These are phyloP conservation scores for Araneus ventricosus DNA, from an alignment of 1,140 invertebrate genomes.

Conservation along the genomic window DNA sequence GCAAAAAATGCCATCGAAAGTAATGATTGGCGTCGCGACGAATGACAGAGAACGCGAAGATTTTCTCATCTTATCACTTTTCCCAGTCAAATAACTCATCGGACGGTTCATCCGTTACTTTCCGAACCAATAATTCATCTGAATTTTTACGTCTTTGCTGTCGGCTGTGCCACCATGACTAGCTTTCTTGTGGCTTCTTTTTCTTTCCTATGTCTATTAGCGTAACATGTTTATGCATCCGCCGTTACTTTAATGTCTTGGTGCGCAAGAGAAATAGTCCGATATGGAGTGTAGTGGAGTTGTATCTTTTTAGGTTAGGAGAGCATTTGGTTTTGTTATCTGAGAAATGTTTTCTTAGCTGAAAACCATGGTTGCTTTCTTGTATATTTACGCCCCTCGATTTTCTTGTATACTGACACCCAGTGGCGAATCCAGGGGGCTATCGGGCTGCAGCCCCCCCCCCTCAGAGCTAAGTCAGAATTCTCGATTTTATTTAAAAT, in stretches of 20 bases:
- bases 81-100: background rate
- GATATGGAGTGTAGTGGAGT: background rate
- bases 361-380: too few species aligned
- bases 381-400: too few species aligned
- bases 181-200: background rate
- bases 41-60: background rate
- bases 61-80: background rate
- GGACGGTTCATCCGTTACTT: background rate
- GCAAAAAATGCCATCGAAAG: background rate
- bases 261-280: background rate
- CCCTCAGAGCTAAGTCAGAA: too few species aligned
- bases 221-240: conserved; percentile 9
- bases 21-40: background rate
- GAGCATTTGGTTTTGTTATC: too few species aligned
- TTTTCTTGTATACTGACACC: too few species aligned
- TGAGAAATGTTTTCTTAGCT: too few species aligned
- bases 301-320: too few species aligned
- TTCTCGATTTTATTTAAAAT: too few species aligned
- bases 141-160: conserved; percentile 4
- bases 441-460: too few species aligned
- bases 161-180: background rate
- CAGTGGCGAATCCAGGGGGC: too few species aligned
- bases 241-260: conserved; percentile 4
- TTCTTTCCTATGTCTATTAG: background rate
- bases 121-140: background rate